A percentile compares a stretch with the other conserved stretches of the same genome.
These are phyloP conservation scores for Operophtera brumata DNA, from an alignment of 2,888 invertebrate species.

Conservation along the genomic window DNA sequence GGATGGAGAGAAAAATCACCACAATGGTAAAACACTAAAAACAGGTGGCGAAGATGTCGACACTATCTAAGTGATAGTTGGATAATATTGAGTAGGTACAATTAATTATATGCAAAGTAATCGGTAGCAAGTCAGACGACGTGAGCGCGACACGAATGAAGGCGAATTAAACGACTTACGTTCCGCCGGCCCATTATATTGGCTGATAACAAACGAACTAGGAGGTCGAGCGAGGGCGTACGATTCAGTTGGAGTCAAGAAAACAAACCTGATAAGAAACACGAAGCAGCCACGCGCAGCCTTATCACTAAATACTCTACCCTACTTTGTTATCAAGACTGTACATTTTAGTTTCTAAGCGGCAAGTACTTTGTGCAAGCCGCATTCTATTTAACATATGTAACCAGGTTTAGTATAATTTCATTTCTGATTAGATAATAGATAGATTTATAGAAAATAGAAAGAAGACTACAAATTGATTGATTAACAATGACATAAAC, in stretches of 20 bases:
- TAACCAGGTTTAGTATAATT: no score
- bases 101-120: constrained; percentile 20
- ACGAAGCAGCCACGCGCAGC: constrained; percentile 68
- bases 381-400: neutral
- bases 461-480: no score
- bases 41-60: constrained; percentile 23
- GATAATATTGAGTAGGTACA: constrained; percentile 10
- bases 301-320: constrained; percentile 47
- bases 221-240: constrained; percentile 76
- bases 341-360: constrained; percentile 27
- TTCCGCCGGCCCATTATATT: constrained; percentile 73
- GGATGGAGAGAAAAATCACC: constrained; percentile 71
- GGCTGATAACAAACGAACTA: constrained; percentile 68
- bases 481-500: no score
- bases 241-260: constrained; percentile 59
- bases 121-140: constrained; percentile 17
- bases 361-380: no score
- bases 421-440: constrained; percentile 1
- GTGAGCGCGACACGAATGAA: constrained; percentile 53
- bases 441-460: no score
- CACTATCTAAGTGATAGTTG: constrained; percentile 7
- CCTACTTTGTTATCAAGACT: constrained; percentile 38
- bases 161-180: constrained; percentile 64
- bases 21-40: constrained; percentile 47
- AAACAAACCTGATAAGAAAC: constrained; percentile 77